Conservation (phyloP, 2,113 vertebrate species). For the Oncorhynchus tshawytscha region DNA sequence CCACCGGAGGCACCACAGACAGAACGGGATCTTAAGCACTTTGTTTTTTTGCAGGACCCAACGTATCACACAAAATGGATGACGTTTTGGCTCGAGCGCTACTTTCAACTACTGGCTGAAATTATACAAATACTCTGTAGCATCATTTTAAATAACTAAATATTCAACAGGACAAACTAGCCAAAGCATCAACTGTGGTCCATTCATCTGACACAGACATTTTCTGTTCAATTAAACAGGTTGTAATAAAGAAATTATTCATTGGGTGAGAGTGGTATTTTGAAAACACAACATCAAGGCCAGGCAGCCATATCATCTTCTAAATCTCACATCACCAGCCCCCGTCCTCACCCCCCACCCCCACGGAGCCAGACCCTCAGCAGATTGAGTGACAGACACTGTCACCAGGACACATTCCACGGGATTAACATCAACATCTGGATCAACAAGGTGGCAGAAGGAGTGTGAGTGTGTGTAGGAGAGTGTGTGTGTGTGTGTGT, state of each 20-base stretch:
- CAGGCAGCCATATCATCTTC: background rate
- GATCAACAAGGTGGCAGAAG: constrained; percentile 19
- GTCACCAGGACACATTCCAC: constrained; percentile 23
- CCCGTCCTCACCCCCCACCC: background rate
- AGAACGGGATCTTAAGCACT: too few species aligned
- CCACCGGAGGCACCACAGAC: too few species aligned
- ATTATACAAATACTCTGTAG: background rate
- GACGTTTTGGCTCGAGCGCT: too few species aligned
- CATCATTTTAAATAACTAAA: background rate
- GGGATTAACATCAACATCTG: constrained; percentile 51
- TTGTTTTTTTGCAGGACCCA: too few species aligned
- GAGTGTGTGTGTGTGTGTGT: background rate
- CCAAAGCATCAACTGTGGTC: too few species aligned
- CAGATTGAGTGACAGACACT: constrained; percentile 46
- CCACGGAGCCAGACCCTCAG: constrained; percentile 1
- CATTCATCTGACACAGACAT: too few species aligned
- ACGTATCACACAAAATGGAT: too few species aligned
- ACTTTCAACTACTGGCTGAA: too few species aligned
- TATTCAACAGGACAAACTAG: too few species aligned
- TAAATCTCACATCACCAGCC: constrained; percentile 7
- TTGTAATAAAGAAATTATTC: too few species aligned
- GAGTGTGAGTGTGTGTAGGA: background rate
- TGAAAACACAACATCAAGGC: background rate
- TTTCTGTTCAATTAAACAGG: too few species aligned
- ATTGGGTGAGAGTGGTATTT: background rate